Conservation (phyloP, 2,113 vertebrate genomes). For the Acanthochromis polyacanthus region DNA sequence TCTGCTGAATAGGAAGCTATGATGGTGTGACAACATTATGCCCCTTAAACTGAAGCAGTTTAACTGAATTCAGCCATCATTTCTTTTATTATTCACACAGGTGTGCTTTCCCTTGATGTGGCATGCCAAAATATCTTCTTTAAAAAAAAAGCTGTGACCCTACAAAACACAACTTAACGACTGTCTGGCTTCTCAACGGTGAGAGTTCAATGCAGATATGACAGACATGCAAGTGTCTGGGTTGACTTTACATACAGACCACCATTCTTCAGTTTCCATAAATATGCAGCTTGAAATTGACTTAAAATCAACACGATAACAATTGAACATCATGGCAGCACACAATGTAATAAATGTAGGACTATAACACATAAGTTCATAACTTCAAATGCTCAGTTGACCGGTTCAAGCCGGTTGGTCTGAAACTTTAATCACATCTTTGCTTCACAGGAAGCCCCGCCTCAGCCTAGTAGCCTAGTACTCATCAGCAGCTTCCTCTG, state of each 20-base stretch:
- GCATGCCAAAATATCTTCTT: background rate
- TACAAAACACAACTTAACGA: too few species aligned
- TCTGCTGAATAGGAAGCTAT: too few species aligned
- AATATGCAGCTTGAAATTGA: background rate
- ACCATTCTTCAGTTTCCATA: background rate
- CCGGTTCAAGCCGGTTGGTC: conserved; percentile 5
- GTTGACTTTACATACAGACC: background rate
- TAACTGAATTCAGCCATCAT: background rate
- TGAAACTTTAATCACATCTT: conserved; percentile 22
- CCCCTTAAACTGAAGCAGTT: background rate
- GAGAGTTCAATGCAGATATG: too few species aligned
- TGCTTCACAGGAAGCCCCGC: conserved; percentile 45
- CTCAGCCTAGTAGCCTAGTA: conserved; percentile 6
- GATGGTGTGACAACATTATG: too few species aligned
- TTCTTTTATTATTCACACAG: background rate
- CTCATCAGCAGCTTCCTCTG: conserved; percentile 50
- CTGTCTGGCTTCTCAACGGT: too few species aligned
- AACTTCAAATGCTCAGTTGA: conserved; percentile 7
- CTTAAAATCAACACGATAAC: background rate
- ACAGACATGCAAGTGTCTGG: too few species aligned
- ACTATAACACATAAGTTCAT: background rate
- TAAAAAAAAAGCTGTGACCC: background rate
- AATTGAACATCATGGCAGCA: background rate
- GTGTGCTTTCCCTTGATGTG: too few species aligned
- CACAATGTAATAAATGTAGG: background rate